Evolutionary conservation across 2,797 vertebrate genomes (phyloP).

Genomic region (Monodelphis domestica): DNA sequence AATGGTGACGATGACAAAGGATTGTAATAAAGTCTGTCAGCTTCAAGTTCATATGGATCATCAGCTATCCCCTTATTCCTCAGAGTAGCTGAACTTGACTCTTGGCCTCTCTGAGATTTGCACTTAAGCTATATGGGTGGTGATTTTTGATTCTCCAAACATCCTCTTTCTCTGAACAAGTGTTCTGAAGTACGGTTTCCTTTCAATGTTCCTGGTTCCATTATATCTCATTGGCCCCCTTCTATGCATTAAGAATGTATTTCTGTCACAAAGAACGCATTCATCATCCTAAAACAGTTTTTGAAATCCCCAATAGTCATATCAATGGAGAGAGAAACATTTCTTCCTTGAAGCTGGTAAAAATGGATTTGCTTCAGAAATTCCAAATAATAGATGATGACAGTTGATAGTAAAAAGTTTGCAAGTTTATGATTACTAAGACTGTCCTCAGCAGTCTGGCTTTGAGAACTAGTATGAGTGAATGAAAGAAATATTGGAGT

Average conservation of each 20-base stretch:
- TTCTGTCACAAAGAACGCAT: slow-evolving; percentile 1
- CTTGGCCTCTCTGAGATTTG: background rate
- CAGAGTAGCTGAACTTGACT: background rate
- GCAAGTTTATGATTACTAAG: background rate
- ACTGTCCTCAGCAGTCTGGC: background rate
- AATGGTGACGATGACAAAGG: background rate
- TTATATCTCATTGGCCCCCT: background rate
- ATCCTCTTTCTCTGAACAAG: background rate
- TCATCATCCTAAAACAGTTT: slow-evolving; percentile 44
- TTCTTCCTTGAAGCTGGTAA: slow-evolving; percentile 14
- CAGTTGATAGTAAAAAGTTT: background rate
- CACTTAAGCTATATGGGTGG: background rate
- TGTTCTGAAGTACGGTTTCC: background rate
- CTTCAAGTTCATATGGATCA: slow-evolving; percentile 5
- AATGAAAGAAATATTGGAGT: background rate
- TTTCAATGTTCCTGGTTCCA: background rate
- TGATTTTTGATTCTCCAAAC: background rate
- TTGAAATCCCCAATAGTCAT: slow-evolving; percentile 13
- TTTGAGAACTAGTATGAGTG: background rate
- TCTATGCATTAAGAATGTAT: slow-evolving; percentile 36
- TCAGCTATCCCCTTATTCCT: background rate
- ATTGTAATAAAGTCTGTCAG: background rate
- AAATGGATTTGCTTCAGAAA: slow-evolving; percentile 52
- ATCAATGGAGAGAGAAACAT: background rate
- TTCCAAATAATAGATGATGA: background rate